Evolutionary conservation across 2,888 invertebrate genomes (phyloP).

Genomic region (Limnephilus marmoratus): DNA sequence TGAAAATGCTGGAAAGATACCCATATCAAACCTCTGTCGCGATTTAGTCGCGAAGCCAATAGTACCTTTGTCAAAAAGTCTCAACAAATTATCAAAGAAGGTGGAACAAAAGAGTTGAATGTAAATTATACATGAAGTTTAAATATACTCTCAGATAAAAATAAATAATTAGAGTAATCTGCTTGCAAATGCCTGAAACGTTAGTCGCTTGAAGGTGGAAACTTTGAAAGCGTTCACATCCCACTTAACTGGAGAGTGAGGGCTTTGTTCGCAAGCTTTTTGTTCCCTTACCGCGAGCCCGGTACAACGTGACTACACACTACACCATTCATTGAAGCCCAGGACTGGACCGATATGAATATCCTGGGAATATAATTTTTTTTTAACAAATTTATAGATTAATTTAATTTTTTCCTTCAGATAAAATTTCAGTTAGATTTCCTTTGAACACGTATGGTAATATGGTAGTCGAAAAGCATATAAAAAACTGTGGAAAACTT

Average conservation of each 20-base stretch:
- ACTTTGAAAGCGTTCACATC: not conserved
- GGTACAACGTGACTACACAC: not conserved
- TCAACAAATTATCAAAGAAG: not conserved
- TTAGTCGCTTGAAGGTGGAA: not conserved
- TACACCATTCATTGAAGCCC: not conserved
- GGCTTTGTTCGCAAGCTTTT: slow-evolving; percentile 20
- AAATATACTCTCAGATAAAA: not conserved
- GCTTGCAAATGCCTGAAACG: not conserved
- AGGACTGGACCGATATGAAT: not conserved
- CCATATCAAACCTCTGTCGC: not conserved
- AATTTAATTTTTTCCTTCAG: not conserved
- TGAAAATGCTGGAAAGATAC: not conserved
- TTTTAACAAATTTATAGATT: not conserved
- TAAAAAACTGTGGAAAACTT: too few relatives aligned
- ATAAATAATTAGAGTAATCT: not conserved
- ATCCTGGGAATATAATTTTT: not conserved
- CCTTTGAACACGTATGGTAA: too few relatives aligned
- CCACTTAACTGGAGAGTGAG: slow-evolving; percentile 7
- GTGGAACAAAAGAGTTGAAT: not conserved
- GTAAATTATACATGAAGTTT: not conserved
- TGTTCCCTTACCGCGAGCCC: not conserved
- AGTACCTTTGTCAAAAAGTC: not conserved
- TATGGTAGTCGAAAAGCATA: too few relatives aligned
- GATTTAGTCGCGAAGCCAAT: not conserved
- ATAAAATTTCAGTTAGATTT: not conserved